Percentiles rank a stretch among this genome's conserved stretches.
Evolutionary conservation across 1,140 invertebrate genomes (phyloP).

Genomic region (Zaprionus davidi): DNA sequence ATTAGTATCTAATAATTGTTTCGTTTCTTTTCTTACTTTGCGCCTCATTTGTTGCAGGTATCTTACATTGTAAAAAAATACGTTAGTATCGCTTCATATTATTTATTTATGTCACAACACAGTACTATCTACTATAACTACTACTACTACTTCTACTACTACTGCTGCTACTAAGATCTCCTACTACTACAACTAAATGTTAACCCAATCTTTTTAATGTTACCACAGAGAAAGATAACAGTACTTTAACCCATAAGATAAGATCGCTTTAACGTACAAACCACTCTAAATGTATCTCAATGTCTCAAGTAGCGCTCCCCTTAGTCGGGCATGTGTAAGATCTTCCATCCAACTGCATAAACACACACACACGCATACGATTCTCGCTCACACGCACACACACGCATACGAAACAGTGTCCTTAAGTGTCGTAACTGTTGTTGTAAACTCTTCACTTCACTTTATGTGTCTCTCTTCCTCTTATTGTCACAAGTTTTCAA

Average conservation of each 20-base stretch:
- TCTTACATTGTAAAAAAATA: constrained; percentile 84
- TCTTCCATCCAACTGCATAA: constrained; percentile 49
- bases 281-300: constrained; percentile 21
- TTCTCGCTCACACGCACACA: constrained; percentile 13
- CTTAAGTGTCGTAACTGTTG: constrained; percentile 69
- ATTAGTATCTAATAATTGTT: constrained; percentile 78
- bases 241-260: constrained; percentile 14
- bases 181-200: constrained; percentile 20
- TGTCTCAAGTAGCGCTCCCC: constrained; percentile 41
- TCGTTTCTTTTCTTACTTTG: constrained; percentile 81
- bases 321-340: constrained; percentile 65
- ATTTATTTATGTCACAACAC: constrained; percentile 62
- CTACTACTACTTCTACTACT: constrained; percentile 24
- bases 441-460: constrained; percentile 64
- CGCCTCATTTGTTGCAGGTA: constrained; percentile 83
- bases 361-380: constrained; percentile 26
- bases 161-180: constrained; percentile 10
- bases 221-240: constrained; percentile 39
- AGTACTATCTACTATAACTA: constrained; percentile 27
- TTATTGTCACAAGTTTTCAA: constrained; percentile 23
- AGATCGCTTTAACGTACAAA: constrained; percentile 16
- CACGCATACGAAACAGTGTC: constrained; percentile 35
- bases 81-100: constrained; percentile 83
- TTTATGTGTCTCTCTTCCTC: constrained; percentile 56
- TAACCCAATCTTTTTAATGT: constrained; percentile 38